A percentile compares a stretch with the other conserved stretches of the same genome.
Conservation (phyloP, 2,113 vertebrate genomes). For the Turdus rufiventris region DNA sequence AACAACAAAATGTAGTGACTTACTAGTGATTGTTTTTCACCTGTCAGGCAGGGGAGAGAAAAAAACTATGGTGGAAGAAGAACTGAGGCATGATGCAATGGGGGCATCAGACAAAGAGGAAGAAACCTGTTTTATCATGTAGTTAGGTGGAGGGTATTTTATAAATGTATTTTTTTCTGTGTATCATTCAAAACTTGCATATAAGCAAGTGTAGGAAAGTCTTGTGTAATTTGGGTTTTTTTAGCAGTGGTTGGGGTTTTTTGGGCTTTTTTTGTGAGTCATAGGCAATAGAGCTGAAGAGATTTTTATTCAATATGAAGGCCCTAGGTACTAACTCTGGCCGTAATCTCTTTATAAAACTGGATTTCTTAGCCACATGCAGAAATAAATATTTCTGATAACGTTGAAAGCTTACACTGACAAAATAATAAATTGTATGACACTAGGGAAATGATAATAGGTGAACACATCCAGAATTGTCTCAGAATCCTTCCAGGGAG, state of each 20-base stretch:
- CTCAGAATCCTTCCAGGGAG: background rate
- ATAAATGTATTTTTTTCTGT: background rate
- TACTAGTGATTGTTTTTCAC: background rate
- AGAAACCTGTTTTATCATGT: background rate
- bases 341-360: background rate
- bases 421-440: background rate
- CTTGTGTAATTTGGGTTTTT: fast-evolving
- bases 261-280: background rate
- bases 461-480: background rate
- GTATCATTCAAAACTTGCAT: background rate
- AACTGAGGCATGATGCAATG: background rate
- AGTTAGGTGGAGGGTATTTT: background rate
- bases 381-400: background rate
- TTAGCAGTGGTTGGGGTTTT: background rate
- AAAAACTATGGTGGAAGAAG: background rate
- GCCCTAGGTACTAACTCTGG: background rate
- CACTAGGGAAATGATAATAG: background rate
- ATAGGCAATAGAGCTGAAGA: background rate
- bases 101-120: background rate
- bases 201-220: background rate
- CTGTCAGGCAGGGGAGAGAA: background rate
- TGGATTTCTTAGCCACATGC: background rate
- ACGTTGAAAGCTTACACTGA: background rate
- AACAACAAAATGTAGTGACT: background rate
- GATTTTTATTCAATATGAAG: background rate